Conservation (phyloP, 2,797 vertebrate genomes). For the Pipistrellus kuhlii region DNA sequence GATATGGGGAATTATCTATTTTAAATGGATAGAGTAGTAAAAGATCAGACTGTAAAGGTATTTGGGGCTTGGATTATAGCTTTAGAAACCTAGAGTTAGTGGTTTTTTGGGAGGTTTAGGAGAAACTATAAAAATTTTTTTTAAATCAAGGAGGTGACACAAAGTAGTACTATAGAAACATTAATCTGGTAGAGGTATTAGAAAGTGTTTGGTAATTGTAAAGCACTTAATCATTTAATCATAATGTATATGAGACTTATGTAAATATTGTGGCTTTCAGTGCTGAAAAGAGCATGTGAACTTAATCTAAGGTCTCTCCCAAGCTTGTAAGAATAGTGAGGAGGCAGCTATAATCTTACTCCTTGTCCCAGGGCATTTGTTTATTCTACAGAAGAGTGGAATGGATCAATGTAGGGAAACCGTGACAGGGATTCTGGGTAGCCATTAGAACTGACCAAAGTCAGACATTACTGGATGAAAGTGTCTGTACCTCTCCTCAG, state of each 20-base stretch:
- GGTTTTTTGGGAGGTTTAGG: slow-evolving; percentile 34
- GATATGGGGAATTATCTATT: background rate
- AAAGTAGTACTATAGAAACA: slow-evolving; percentile 41
- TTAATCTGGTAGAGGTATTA: slow-evolving; percentile 62
- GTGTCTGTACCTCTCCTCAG: background rate
- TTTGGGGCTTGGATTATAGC: background rate
- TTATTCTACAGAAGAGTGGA: background rate
- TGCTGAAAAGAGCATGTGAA: slow-evolving; percentile 63
- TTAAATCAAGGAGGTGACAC: background rate
- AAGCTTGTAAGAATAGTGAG: slow-evolving; percentile 33
- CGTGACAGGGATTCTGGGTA: background rate
- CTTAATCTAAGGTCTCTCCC: slow-evolving; percentile 49
- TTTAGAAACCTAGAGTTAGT: background rate
- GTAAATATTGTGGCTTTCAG: slow-evolving; percentile 52
- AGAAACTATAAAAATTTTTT: slow-evolving; percentile 31
- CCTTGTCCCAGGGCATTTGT: background rate
- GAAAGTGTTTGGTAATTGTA: slow-evolving; percentile 59
- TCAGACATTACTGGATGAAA: background rate
- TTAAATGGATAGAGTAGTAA: background rate
- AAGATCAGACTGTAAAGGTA: background rate
- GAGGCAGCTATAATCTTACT: background rate
- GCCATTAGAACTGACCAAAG: background rate
- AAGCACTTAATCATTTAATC: slow-evolving; percentile 50
- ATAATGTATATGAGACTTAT: background rate
- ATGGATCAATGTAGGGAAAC: background rate